phyloP scores from a whole-genome alignment of 2,888 invertebrate species.

The Eupithecia abbreviata region DNA sequence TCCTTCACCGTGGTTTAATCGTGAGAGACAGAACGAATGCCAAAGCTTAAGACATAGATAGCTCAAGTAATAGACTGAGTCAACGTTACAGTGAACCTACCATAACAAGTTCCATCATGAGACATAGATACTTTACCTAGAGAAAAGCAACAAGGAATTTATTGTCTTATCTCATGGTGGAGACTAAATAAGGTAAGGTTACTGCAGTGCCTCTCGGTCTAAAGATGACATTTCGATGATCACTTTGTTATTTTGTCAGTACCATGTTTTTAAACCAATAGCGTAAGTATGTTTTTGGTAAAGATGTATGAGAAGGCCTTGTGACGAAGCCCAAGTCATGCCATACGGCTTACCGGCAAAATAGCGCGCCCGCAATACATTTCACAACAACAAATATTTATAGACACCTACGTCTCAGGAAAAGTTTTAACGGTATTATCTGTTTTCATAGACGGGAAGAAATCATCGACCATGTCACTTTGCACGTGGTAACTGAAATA shows the following conservation, averaged over 20 bases:
- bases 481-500: constrained; percentile 96
- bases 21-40: constrained; percentile 47
- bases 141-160: neutral
- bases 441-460: constrained; percentile 87
- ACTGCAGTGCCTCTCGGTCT: constrained; percentile 39
- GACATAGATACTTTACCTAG: neutral
- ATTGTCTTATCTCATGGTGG: neutral
- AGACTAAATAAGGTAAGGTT: neutral
- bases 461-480: constrained; percentile 95
- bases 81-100: neutral
- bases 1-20: constrained; percentile 35
- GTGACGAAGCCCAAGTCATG: constrained; percentile 71
- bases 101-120: constrained; percentile 4
- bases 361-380: constrained; percentile 56
- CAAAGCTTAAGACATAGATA: constrained; percentile 48
- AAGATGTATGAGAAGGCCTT: constrained; percentile 50
- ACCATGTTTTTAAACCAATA: constrained; percentile 49
- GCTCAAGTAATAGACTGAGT: constrained; percentile 15
- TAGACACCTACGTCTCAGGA: constrained; percentile 58
- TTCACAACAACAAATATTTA: constrained; percentile 53
- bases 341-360: constrained; percentile 77
- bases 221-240: constrained; percentile 77
- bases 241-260: constrained; percentile 52
- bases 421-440: constrained; percentile 80
- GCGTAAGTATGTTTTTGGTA: constrained; percentile 40